These are phyloP conservation scores for Schizaphis graminum DNA, from an alignment of 2,888 invertebrate genomes.

Conservation along the genomic window DNA sequence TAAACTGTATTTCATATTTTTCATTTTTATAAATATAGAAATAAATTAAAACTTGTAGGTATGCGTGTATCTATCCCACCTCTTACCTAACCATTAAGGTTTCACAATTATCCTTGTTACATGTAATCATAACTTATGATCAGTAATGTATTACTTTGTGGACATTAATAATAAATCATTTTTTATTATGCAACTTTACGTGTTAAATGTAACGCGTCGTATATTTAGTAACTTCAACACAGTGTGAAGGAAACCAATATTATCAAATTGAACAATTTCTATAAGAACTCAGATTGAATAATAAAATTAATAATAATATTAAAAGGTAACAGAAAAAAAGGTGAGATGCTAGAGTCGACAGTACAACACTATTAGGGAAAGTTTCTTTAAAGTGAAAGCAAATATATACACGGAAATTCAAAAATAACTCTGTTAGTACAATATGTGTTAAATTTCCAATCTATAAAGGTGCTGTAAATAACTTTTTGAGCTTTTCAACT, in stretches of 20 bases:
- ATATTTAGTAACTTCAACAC: no score
- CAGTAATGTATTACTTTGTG: background rate
- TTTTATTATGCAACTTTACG: background rate
- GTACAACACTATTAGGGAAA: background rate
- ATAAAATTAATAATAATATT: conserved; percentile 11
- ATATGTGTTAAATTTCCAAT: background rate
- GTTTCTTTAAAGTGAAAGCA: background rate
- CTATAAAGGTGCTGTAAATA: background rate
- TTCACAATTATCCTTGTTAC: background rate
- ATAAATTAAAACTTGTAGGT: background rate
- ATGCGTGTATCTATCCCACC: background rate
- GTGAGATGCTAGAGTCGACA: background rate
- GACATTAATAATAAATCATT: conserved; percentile 19
- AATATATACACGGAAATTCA: background rate
- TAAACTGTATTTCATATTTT: background rate
- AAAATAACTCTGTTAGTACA: background rate
- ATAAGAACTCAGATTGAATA: background rate
- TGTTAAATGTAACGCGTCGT: background rate
- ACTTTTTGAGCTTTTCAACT: background rate
- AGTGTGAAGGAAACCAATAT: background rate
- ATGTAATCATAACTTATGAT: background rate
- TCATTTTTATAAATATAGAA: background rate
- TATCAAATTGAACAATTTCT: background rate
- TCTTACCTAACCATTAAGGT: background rate
- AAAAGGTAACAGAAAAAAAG: background rate